Conservation (phyloP, 2,888 invertebrate genomes). For the Synergus umbraculus region DNA sequence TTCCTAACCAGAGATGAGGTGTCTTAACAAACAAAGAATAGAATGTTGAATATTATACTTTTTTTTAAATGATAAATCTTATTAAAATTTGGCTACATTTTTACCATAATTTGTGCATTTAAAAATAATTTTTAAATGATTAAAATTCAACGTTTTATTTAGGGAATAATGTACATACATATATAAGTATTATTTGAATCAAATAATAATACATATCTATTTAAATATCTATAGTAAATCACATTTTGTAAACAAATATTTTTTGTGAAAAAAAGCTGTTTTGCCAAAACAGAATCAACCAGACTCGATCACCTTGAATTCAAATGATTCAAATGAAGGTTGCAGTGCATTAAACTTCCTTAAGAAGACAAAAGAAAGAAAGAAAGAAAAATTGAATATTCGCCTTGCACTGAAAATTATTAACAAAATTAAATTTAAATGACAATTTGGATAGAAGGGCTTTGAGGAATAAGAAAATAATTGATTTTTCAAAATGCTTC, state of each 20-base stretch:
- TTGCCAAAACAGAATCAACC: not conserved
- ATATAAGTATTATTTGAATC: no score
- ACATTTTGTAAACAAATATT: not conserved
- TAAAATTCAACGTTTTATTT: no score
- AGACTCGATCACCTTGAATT: constrained; percentile 3
- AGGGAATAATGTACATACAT: no score
- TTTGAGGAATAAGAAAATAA: not conserved
- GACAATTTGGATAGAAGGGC: not conserved
- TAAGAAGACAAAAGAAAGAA: not conserved
- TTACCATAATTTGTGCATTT: no score
- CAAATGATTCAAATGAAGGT: not conserved
- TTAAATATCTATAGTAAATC: not conserved
- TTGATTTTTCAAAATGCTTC: not conserved
- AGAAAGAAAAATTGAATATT: not conserved
- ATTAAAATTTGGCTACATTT: no score
- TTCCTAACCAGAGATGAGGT: not conserved
- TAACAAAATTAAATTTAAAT: not conserved
- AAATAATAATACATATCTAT: not conserved
- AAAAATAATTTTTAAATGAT: no score
- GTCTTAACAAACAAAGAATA: no score
- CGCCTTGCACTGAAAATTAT: not conserved
- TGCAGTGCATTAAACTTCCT: not conserved
- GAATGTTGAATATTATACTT: no score
- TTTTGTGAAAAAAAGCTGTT: not conserved
- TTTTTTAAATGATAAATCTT: no score